Conservation (phyloP, 2,888 invertebrate genomes). For the Chalcis sispes region DNA sequence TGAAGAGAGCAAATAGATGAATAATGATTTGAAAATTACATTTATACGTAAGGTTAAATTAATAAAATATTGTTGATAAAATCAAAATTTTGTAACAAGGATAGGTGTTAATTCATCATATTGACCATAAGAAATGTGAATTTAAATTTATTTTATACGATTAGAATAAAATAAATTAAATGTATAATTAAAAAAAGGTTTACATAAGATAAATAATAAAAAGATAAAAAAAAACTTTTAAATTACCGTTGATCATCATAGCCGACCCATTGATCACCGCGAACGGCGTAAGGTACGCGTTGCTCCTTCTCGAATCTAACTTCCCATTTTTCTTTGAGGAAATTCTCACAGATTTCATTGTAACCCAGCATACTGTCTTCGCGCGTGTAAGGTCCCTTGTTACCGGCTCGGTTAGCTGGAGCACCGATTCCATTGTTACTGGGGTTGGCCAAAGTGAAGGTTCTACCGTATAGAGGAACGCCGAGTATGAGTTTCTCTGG, state of each 20-base stretch:
- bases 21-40: too few species aligned
- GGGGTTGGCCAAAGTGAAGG: conserved; percentile 79
- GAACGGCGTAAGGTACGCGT: conserved; percentile 76
- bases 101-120: too few species aligned
- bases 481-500: conserved; percentile 83
- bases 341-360: conserved; percentile 79
- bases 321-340: conserved; percentile 67
- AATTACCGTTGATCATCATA: conserved; percentile 64
- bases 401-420: conserved; percentile 74
- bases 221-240: conserved; percentile 46
- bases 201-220: neutral
- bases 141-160: too few species aligned
- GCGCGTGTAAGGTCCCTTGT: conserved; percentile 81
- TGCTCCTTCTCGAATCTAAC: conserved; percentile 73
- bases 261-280: conserved; percentile 66
- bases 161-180: too few species aligned
- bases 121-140: too few species aligned
- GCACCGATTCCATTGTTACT: conserved; percentile 78
- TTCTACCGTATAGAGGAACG: conserved; percentile 83
- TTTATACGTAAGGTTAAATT: too few species aligned
- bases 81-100: too few species aligned
- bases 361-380: conserved; percentile 83
- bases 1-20: too few species aligned
- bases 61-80: too few species aligned
- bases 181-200: too few species aligned